Conservation (phyloP, 1,140 invertebrate genomes). For the Hesperophylax magnus region DNA sequence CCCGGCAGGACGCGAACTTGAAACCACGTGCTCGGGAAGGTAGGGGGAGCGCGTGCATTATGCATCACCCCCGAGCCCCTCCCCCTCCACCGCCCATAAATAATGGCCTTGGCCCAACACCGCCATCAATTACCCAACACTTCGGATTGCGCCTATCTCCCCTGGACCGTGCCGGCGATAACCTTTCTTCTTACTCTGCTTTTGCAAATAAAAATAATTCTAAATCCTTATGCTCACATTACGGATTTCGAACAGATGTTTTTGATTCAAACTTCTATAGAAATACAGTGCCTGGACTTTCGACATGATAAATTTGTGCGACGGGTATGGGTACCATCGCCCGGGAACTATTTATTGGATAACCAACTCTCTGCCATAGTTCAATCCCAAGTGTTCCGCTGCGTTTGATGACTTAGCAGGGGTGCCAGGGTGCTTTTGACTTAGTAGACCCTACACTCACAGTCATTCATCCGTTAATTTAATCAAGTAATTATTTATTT, state of each 20-base stretch:
- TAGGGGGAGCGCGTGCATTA: conserved; percentile 48
- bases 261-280: no score
- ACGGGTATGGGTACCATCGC: no score
- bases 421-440: no score
- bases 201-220: conserved; percentile 38
- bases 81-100: conserved; percentile 44
- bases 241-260: background rate
- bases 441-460: no score
- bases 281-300: no score
- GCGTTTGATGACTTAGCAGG: no score
- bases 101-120: conserved; percentile 51
- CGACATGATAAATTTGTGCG: no score
- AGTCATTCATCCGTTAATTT: no score
- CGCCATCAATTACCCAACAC: conserved; percentile 53
- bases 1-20: background rate
- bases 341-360: no score
- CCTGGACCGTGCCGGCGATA: conserved; percentile 28
- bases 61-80: conserved; percentile 40
- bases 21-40: conserved; percentile 34
- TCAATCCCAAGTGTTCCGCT: no score
- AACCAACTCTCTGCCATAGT: no score
- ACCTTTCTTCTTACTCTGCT: conserved; percentile 25
- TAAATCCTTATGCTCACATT: background rate
- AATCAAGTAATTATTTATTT: no score
- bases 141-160: conserved; percentile 47